These are phyloP conservation scores for Hypanus sabinus DNA, from an alignment of 2,113 vertebrate genomes.

Conservation along the genomic window DNA sequence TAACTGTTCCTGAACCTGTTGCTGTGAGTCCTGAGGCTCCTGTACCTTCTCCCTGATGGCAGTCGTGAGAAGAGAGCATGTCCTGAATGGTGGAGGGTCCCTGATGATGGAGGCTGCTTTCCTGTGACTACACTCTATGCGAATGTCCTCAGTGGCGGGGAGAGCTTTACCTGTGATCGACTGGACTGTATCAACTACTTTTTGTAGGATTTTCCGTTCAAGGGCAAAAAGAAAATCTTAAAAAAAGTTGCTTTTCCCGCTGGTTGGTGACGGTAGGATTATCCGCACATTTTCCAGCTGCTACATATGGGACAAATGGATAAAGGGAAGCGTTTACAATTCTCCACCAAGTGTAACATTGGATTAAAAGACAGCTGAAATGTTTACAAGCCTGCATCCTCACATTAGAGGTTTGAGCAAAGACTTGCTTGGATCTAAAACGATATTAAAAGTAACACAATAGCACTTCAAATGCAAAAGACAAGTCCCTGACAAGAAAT, in stretches of 20 bases:
- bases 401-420: not conserved
- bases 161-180: no score
- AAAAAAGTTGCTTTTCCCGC: not conserved
- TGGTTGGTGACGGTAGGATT: not conserved
- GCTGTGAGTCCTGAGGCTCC: no score
- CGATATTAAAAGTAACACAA: not conserved
- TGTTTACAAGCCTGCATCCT: slow-evolving; percentile 12
- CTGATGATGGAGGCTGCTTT: no score
- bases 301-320: not conserved
- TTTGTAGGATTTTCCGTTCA: no score
- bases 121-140: no score
- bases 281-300: not conserved
- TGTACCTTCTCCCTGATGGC: no score
- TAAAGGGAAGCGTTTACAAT: not conserved
- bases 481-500: not conserved
- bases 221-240: no score
- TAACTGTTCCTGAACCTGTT: no score
- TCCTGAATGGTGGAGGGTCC: no score
- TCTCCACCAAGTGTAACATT: not conserved
- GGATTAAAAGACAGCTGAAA: not conserved
- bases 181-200: no score
- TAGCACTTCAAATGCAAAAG: not conserved
- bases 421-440: not conserved
- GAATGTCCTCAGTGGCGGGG: no score
- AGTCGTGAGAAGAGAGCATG: no score